These are phyloP conservation scores for Gadopsis marmoratus DNA, from an alignment of 2,797 vertebrate species.

Conservation along the genomic window DNA sequence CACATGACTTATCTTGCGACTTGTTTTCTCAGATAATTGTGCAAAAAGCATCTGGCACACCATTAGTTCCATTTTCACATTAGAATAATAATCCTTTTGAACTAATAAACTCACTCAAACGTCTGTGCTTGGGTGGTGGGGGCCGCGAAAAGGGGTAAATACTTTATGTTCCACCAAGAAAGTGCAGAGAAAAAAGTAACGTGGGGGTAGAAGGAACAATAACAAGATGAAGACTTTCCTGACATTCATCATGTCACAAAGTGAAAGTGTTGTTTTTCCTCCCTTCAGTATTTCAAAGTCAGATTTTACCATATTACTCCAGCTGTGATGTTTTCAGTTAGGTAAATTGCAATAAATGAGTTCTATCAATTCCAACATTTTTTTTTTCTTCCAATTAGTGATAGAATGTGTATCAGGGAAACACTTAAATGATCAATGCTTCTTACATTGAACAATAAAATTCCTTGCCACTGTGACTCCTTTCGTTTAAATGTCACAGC, in stretches of 20 bases:
- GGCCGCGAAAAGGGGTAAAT: conserved; percentile 56
- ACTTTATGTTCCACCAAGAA: conserved; percentile 68
- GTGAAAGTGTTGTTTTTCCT: conserved; percentile 38
- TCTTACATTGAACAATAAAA: conserved; percentile 37
- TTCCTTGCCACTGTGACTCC: conserved; percentile 4
- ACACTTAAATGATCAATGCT: conserved; percentile 7
- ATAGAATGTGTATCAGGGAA: conserved; percentile 21
- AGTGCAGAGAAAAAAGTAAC: conserved; percentile 64
- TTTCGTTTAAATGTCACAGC: conserved; percentile 40
- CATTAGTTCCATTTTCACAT: conserved; percentile 90
- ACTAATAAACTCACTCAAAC: conserved; percentile 87
- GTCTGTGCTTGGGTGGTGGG: conserved; percentile 77
- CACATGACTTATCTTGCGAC: conserved; percentile 86
- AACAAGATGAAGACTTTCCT: conserved; percentile 69
- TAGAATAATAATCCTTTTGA: conserved; percentile 89
- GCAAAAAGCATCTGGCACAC: conserved; percentile 86
- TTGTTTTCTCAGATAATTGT: conserved; percentile 90
- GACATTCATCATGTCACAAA: conserved; percentile 51
- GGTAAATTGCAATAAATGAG: no score
- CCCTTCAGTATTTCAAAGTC: conserved; percentile 30
- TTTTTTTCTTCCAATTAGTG: no score
- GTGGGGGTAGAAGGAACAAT: conserved; percentile 66
- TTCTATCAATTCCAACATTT: no score
- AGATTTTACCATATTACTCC: conserved; percentile 2
- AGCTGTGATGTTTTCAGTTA: conserved; percentile 23